These are phyloP conservation scores for Pygoscelis adeliae DNA, from an alignment of 2,113 vertebrate genomes.

Conservation along the genomic window DNA sequence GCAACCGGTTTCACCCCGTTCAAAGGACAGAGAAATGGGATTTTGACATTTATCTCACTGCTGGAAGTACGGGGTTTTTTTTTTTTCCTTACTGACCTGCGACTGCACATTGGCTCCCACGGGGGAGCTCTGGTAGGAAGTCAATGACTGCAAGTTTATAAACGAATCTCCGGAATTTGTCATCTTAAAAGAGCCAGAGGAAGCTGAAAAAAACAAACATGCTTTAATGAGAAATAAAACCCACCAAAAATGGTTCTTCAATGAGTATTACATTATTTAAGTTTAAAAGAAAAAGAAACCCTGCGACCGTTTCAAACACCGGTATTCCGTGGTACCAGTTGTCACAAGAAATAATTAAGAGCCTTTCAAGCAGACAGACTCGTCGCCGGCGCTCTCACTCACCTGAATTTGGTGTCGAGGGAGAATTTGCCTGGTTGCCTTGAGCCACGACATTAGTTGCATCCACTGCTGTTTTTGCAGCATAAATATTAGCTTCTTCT, in stretches of 20 bases:
- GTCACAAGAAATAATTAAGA: neutral
- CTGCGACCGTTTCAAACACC: rapidly evolving
- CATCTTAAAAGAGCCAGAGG: constrained; percentile 64
- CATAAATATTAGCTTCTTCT: constrained; percentile 89
- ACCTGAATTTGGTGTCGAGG: constrained; percentile 86
- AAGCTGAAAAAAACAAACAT: neutral
- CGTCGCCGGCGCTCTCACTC: neutral
- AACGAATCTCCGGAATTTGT: constrained; percentile 37
- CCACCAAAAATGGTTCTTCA: neutral
- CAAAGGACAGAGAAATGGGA: neutral
- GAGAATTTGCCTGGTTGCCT: constrained; percentile 85
- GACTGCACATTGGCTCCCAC: constrained; percentile 39
- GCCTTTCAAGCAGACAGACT: neutral
- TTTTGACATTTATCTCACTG: neutral
- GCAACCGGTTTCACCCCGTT: too few relatives aligned
- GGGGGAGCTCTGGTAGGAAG: constrained; percentile 46
- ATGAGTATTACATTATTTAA: too few relatives aligned
- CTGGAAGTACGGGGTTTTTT: neutral
- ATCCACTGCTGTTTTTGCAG: constrained; percentile 83
- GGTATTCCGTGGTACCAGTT: rapidly evolving
- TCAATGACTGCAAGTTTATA: constrained; percentile 52
- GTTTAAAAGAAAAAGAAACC: neutral
- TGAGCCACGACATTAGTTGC: constrained; percentile 82
- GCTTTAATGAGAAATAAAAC: neutral
- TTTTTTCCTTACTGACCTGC: neutral